These are phyloP conservation scores for Coregonus sp. DNA, from an alignment of 2,797 vertebrate genomes.

Conservation along the genomic window DNA sequence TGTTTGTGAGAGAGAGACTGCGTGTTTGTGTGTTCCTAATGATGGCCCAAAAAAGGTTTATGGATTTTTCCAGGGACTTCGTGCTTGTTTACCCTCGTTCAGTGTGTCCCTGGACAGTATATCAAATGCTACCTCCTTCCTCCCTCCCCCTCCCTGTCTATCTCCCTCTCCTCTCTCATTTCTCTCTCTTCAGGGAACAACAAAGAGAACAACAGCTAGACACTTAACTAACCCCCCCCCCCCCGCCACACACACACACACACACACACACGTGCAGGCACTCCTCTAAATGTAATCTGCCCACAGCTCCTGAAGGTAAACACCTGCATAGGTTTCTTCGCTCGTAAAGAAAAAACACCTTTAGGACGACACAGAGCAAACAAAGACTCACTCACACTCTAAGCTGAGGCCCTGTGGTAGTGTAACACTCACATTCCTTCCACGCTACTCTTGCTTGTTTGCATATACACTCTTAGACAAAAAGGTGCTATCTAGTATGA, in stretches of 20 bases:
- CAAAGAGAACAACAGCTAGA: not conserved
- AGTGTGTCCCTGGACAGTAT: slow-evolving; percentile 6
- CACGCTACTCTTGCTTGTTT: no score
- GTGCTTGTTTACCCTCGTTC: slow-evolving; percentile 34
- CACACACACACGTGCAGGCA: not conserved
- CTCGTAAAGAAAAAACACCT: not conserved
- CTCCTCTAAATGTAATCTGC: not conserved
- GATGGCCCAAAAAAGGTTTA: slow-evolving; percentile 24
- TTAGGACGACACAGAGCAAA: not conserved
- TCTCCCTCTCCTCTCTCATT: not conserved
- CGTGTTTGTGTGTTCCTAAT: slow-evolving; percentile 3
- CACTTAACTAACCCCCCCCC: not conserved
- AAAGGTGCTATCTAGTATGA: no score
- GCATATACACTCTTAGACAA: no score
- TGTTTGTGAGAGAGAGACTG: slow-evolving; percentile 1
- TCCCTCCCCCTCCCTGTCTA: not conserved
- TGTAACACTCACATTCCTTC: no score
- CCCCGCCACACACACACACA: not conserved
- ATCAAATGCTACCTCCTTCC: not conserved
- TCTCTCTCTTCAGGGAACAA: not conserved
- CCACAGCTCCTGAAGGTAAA: not conserved
- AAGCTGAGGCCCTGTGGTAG: no score
- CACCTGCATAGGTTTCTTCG: not conserved
- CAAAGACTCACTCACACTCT: not conserved
- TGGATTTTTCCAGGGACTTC: slow-evolving; percentile 41